Evolutionary conservation across 2,888 invertebrate genomes (phyloP).

Genomic region (Nysson spinosus): DNA sequence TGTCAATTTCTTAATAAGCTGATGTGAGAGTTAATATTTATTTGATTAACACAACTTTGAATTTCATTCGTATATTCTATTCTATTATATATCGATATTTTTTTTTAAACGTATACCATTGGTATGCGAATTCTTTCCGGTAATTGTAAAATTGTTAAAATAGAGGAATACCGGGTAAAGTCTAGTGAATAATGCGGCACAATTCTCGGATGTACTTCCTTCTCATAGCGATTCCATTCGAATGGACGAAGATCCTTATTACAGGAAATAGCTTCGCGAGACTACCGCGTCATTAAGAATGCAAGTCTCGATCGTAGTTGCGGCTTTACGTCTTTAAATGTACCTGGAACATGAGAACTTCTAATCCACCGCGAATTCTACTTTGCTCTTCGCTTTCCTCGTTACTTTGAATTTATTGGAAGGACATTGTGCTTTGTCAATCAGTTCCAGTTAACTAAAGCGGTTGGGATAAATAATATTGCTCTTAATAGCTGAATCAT

Average conservation of each 20-base stretch:
- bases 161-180: not conserved
- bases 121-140: too few relatives aligned
- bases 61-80: too few relatives aligned
- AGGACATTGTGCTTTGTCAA: not conserved
- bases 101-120: too few relatives aligned
- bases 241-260: conserved; percentile 58
- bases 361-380: conserved; percentile 45
- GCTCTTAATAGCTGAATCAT: too few relatives aligned
- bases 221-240: conserved; percentile 28
- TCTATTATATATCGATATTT: too few relatives aligned
- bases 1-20: too few relatives aligned
- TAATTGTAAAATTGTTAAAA: too few relatives aligned
- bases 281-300: conserved; percentile 57
- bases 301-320: conserved; percentile 50
- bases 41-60: too few relatives aligned
- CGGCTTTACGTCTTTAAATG: conserved; percentile 32
- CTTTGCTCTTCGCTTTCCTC: conserved; percentile 28
- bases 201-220: conserved; percentile 10
- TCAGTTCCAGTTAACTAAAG: too few relatives aligned
- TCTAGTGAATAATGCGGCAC: conserved; percentile 35
- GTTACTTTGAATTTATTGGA: not conserved
- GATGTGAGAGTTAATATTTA: too few relatives aligned
- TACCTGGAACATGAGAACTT: conserved; percentile 48
- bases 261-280: conserved; percentile 56
- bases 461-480: too few relatives aligned